A percentile compares a stretch with the other conserved stretches of the same genome.
phyloP scores from a whole-genome alignment of 2,888 invertebrate genomes.

The Allacma fusca region DNA sequence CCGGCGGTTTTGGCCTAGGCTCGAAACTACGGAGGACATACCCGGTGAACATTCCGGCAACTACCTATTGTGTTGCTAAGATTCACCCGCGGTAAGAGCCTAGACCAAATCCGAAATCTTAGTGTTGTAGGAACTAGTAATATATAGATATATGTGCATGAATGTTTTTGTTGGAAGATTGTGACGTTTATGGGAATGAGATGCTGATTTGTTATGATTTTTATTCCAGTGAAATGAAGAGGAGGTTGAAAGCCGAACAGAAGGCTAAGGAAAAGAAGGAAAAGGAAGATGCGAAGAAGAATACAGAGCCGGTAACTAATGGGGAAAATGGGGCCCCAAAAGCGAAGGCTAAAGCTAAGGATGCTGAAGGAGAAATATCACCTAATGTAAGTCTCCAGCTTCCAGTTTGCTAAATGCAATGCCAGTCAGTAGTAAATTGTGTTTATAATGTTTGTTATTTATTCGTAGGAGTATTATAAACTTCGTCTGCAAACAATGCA shows the following conservation, averaged over 20 bases:
- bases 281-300: slow-evolving; percentile 67
- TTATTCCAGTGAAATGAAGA: slow-evolving; percentile 88
- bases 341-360: slow-evolving; percentile 63
- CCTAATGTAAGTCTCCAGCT: slow-evolving; percentile 80
- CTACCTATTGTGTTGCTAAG: slow-evolving; percentile 49
- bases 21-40: slow-evolving; percentile 35
- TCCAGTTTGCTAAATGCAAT: too few relatives aligned
- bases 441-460: background rate
- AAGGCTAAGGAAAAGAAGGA: slow-evolving; percentile 90
- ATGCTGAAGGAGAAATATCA: slow-evolving; percentile 81
- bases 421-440: too few relatives aligned
- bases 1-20: slow-evolving; percentile 46
- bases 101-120: slow-evolving; percentile 44
- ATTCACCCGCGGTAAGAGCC: slow-evolving; percentile 57
- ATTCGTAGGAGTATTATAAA: slow-evolving; percentile 80
- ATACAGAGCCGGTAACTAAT: slow-evolving; percentile 63
- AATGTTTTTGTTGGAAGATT: background rate
- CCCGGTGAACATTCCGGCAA: slow-evolving; percentile 53
- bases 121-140: background rate
- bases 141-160: background rate
- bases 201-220: too few relatives aligned
- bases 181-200: background rate
- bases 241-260: slow-evolving; percentile 88
- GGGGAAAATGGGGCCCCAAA: slow-evolving; percentile 49
- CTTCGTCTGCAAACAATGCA: slow-evolving; percentile 81